Evolutionary conservation across 2,888 invertebrate species (phyloP), one percentile per base, ranked within the genome.

Genomic region (Zeuzera pyrina): DNA sequence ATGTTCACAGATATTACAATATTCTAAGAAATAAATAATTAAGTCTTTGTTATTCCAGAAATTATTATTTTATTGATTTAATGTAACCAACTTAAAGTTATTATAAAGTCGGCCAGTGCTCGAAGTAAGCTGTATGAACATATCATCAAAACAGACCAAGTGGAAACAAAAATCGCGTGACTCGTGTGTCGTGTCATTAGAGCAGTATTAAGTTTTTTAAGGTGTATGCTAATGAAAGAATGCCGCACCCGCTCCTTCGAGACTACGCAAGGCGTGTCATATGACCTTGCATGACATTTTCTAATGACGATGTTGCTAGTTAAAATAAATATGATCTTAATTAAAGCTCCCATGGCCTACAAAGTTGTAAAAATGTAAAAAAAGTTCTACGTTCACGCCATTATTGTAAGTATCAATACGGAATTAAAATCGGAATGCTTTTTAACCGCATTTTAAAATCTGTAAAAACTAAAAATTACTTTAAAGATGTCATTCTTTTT

Each of bases 171-270:
- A 60, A 57, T 81, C 56, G 81, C 81, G 79, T 81, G 81, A 70
- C 69, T 56, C 57, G 51, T 59, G 53, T 70, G 72, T 71, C 73
- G 53, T 70, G 72, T 71, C 73, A 74, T 74, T 69, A 71, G 60
- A 57, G 58, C 55, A 54, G 57, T 60, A 65, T 62, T 63, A 71
- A 67, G 68, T 67, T 68, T 73, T 72, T 71, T 68, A 76, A 76
- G 72, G 71, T 57, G 15, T 12, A 53, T 57, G 60, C 63, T 78
- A 78, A 79, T 78, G 77, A 77, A 78, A 74, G 73, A 69, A 66
- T 45, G 59, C 41, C 72, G 60, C 69, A 51, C 74, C 78, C 74
- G 65, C 77, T 81, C 81, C 81, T 79, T 77, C 70, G 81, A 79
- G 81, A 25, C 61, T 34, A 37, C 38, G 43, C 47, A 58, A 71